Conservation (phyloP, 2,888 invertebrate genomes). For the Protophormia terraenovae region DNA sequence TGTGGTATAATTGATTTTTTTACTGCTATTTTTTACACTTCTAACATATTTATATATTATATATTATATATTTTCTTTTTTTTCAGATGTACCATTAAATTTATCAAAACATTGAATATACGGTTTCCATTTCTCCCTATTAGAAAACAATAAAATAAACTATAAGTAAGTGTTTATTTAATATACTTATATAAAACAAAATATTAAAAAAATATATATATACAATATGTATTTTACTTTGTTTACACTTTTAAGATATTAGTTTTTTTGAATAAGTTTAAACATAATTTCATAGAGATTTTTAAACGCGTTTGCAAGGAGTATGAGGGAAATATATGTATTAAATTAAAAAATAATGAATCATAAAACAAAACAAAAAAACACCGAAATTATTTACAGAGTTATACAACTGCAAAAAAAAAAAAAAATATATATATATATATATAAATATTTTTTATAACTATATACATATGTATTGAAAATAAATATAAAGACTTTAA, state of each 20-base stretch:
- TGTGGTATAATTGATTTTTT: too few species aligned
- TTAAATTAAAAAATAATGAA: constrained; percentile 8
- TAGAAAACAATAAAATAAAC: constrained; percentile 39
- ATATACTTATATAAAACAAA: too few species aligned
- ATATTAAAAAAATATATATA: too few species aligned
- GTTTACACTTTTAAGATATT: constrained; percentile 37
- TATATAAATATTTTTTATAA: constrained; percentile 54
- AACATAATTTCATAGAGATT: constrained; percentile 47
- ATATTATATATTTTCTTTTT: constrained; percentile 48
- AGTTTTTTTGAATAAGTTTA: constrained; percentile 38
- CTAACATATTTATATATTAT: too few species aligned
- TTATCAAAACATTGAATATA: constrained; percentile 89
- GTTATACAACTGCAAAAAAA: not conserved
- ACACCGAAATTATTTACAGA: not conserved
- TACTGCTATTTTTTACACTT: not conserved
- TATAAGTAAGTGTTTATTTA: constrained; percentile 71
- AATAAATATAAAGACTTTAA: constrained; percentile 22
- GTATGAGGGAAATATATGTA: constrained; percentile 45
- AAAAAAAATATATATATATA: not conserved
- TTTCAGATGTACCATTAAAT: constrained; percentile 93
- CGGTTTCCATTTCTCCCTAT: constrained; percentile 70
- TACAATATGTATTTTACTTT: constrained; percentile 38
- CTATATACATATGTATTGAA: constrained; percentile 12
- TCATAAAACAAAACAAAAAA: not conserved
- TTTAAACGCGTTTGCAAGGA: constrained; percentile 44